Percentiles rank a stretch among this genome's conserved stretches.
These are phyloP conservation scores for Protaetia brevitarsis DNA, from an alignment of 1,140 invertebrate species.

Conservation along the genomic window DNA sequence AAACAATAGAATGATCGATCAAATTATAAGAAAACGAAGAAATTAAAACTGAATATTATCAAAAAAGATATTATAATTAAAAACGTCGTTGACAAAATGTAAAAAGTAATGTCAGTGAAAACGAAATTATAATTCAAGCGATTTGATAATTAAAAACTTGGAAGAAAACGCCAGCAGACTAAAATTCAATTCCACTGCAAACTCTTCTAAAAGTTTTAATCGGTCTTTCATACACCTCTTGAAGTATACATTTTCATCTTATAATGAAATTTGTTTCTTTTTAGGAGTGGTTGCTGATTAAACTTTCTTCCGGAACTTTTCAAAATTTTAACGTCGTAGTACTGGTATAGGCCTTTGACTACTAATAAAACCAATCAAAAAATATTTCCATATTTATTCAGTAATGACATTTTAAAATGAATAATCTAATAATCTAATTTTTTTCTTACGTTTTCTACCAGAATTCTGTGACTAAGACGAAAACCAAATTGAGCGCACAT, in stretches of 20 bases:
- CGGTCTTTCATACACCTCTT: background rate
- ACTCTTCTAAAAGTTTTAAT: background rate
- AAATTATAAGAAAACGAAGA: too few relatives aligned
- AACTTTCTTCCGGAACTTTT: background rate
- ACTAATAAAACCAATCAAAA: too few relatives aligned
- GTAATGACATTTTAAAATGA: too few relatives aligned
- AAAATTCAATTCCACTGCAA: background rate
- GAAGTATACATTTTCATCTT: background rate
- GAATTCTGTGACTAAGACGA: too few relatives aligned
- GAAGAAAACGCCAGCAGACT: background rate
- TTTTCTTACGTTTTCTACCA: too few relatives aligned
- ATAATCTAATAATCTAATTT: too few relatives aligned
- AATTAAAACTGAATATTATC: constrained; percentile 1
- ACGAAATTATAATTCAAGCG: constrained; percentile 4
- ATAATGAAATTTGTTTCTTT: background rate
- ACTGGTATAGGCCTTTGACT: too few relatives aligned
- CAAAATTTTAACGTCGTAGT: too few relatives aligned
- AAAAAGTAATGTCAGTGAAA: background rate
- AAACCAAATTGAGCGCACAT: too few relatives aligned
- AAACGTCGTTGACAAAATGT: background rate
- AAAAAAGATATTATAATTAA: background rate
- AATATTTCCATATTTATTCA: too few relatives aligned
- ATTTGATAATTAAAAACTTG: background rate
- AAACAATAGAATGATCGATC: too few relatives aligned
- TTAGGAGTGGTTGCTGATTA: background rate